Evolutionary conservation across 2,888 invertebrate genomes (phyloP).

Genomic region (Drosophila borealis): DNA sequence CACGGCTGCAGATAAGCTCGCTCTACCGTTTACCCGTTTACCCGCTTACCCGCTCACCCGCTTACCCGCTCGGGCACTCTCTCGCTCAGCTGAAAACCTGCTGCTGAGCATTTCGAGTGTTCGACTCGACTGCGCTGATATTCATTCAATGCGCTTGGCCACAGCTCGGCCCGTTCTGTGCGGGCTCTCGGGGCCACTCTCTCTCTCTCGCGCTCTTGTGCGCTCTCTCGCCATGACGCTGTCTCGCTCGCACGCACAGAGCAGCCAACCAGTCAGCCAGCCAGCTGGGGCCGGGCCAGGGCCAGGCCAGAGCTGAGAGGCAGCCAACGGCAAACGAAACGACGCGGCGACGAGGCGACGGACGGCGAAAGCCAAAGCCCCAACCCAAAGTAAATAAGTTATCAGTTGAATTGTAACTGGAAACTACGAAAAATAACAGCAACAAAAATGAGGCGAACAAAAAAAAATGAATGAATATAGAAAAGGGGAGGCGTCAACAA

Average conservation of each 20-base stretch:
- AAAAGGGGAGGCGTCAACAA: conserved; percentile 83
- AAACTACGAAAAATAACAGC: conserved; percentile 49
- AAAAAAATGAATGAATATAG: conserved; percentile 64
- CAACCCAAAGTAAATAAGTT: conserved; percentile 75
- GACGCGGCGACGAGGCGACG: conserved; percentile 6
- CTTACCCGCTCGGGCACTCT: not conserved
- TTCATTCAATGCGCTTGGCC: conserved; percentile 70
- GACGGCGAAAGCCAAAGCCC: conserved; percentile 54
- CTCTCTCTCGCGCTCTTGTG: conserved; percentile 9
- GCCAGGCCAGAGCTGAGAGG: conserved; percentile 42
- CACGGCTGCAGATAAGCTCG: conserved; percentile 65
- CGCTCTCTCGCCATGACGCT: no score
- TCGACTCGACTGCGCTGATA: conserved; percentile 54
- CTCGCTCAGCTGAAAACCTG: conserved; percentile 53
- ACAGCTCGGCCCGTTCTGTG: conserved; percentile 35
- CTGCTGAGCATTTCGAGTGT: conserved; percentile 24
- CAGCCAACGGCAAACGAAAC: conserved; percentile 56
- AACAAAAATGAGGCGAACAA: conserved; percentile 1
- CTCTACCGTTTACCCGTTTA: conserved; percentile 1
- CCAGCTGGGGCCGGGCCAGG: conserved; percentile 54
- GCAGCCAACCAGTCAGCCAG: conserved; percentile 44
- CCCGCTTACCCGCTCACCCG: conserved; percentile 1
- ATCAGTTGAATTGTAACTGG: conserved; percentile 76
- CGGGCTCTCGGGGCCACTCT: conserved; percentile 6
- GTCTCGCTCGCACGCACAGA: conserved; percentile 15